Percentiles rank a stretch among this genome's conserved stretches.
Conservation (phyloP, 2,797 vertebrate species). For the Rhinogobio ventralis region DNA sequence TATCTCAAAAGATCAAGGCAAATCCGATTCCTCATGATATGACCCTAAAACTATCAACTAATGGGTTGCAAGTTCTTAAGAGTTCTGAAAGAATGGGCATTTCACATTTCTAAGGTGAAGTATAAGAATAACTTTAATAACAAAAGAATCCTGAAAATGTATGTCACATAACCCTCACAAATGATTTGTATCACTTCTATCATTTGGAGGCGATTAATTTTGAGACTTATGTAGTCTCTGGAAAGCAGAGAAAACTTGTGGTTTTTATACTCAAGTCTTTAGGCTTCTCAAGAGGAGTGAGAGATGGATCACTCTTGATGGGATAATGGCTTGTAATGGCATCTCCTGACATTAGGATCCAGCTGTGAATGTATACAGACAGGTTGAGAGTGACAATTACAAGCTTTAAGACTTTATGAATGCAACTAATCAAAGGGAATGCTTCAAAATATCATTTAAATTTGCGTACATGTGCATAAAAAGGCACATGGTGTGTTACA, state of each 20-base stretch:
- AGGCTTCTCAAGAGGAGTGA: slow-evolving; percentile 4
- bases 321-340: slow-evolving; percentile 66
- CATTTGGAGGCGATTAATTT: not conserved
- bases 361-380: slow-evolving; percentile 51
- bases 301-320: slow-evolving; percentile 56
- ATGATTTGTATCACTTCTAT: not conserved
- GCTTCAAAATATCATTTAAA: slow-evolving; percentile 28
- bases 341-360: slow-evolving; percentile 56
- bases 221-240: not conserved
- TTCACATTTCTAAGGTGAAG: not conserved
- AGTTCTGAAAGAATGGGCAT: slow-evolving; percentile 14
- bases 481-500: not conserved
- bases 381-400: slow-evolving; percentile 44
- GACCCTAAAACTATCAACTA: slow-evolving; percentile 1
- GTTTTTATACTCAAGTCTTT: slow-evolving; percentile 2
- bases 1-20: slow-evolving; percentile 4
- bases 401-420: slow-evolving; percentile 53
- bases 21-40: not conserved
- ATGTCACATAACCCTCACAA: not conserved
- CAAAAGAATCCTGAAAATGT: not conserved
- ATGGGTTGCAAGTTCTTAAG: not conserved
- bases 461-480: slow-evolving; percentile 11
- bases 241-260: not conserved
- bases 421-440: slow-evolving; percentile 49
- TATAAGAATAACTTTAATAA: slow-evolving; percentile 1